Percentiles rank a stretch among this genome's conserved stretches.
phyloP scores from a whole-genome alignment of 2,888 invertebrate genomes.

The Andricus quercusramuli region DNA sequence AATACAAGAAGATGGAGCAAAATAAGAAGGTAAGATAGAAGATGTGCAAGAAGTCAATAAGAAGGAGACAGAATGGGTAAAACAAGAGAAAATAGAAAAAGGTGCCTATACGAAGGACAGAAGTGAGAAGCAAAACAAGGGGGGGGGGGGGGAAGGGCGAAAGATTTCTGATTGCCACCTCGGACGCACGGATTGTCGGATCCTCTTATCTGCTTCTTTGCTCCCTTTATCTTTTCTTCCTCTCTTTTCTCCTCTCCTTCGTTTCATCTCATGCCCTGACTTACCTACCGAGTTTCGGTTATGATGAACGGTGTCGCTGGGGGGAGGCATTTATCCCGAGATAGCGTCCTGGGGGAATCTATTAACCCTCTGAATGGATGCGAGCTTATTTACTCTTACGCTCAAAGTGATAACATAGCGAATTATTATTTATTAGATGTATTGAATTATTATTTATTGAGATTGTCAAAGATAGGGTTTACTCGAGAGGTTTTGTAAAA shows the following conservation, averaged over 20 bases:
- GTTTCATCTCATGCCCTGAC: not conserved
- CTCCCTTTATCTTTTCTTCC: conserved; percentile 60
- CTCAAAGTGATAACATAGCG: conserved; percentile 60
- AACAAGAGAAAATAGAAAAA: conserved; percentile 32
- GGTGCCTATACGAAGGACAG: conserved; percentile 45
- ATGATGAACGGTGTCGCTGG: conserved; percentile 74
- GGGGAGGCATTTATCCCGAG: conserved; percentile 69
- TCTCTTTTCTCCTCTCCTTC: conserved; percentile 15
- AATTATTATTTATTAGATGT: conserved; percentile 54
- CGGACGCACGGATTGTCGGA: conserved; percentile 61
- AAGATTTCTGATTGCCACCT: conserved; percentile 64
- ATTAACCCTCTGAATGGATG: conserved; percentile 65
- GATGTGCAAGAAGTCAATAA: not conserved
- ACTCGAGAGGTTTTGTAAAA: too few species aligned
- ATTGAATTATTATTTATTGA: conserved; percentile 7
- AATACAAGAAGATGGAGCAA: not conserved
- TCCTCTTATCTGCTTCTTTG: conserved; percentile 66
- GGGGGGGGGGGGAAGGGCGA: conserved; percentile 18
- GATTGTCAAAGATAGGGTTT: not conserved
- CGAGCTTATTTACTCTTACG: conserved; percentile 67
- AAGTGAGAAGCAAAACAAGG: conserved; percentile 49
- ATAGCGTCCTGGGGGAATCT: conserved; percentile 70
- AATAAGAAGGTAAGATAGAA: conserved; percentile 22
- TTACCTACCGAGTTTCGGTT: conserved; percentile 51
- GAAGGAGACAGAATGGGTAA: conserved; percentile 43